Percentiles rank a stretch among this genome's conserved stretches.
phyloP scores from a whole-genome alignment of 2,888 invertebrate species.

The Rhabditoides inermis region DNA sequence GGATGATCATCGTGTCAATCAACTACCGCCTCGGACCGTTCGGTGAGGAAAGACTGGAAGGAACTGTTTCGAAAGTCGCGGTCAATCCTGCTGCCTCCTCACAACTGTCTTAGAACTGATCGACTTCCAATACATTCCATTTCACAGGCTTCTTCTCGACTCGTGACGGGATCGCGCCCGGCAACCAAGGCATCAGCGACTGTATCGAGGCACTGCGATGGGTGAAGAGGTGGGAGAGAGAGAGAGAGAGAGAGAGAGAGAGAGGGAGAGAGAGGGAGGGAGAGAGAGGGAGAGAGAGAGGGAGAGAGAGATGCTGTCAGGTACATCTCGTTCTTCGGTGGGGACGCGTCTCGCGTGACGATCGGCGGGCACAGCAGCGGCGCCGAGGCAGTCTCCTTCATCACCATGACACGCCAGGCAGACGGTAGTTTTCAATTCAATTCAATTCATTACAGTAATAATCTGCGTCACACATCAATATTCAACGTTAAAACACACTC shows the following conservation, averaged over 20 bases:
- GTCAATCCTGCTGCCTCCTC: no score
- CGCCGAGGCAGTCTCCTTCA: constrained; percentile 21
- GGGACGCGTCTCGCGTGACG: constrained; percentile 17
- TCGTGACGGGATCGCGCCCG: constrained; percentile 16
- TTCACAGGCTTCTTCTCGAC: constrained; percentile 27
- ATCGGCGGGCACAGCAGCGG: constrained; percentile 26
- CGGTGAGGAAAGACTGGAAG: no score
- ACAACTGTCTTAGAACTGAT: no score
- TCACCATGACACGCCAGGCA: constrained; percentile 15
- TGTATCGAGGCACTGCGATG: constrained; percentile 20
- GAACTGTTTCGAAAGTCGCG: no score
- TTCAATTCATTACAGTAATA: no score
- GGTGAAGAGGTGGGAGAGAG: constrained; percentile 16
- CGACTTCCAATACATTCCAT: no score
- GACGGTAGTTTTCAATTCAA: constrained; percentile 7
- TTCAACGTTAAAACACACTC: no score
- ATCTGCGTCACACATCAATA: no score
- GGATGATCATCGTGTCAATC: constrained; percentile 15
- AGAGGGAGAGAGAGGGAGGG: no score
- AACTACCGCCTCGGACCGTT: constrained; percentile 29
- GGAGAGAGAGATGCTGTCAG: constrained; percentile 4
- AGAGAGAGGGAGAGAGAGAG: no score
- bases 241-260: no score
- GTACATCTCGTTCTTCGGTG: constrained; percentile 21
- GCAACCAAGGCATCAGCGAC: constrained; percentile 23